phyloP scores from a whole-genome alignment of 2,888 invertebrate species.

The Ectropis crepuscularia region DNA sequence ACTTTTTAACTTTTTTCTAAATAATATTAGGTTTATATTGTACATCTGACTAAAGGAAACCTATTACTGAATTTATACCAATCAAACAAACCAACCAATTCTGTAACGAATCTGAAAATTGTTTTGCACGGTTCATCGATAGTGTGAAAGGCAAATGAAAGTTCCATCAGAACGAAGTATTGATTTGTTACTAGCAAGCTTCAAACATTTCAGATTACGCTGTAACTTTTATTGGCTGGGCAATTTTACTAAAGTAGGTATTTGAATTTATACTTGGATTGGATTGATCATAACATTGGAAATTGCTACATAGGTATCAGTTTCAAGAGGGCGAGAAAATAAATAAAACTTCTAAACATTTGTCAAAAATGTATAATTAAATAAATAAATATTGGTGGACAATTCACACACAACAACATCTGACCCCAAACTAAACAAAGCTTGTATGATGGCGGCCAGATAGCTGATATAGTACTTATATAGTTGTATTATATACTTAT shows the following conservation, averaged over 20 bases:
- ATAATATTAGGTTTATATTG: background rate
- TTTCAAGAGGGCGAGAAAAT: background rate
- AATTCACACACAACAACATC: too few relatives aligned
- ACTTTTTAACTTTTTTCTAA: background rate
- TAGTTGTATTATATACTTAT: too few relatives aligned
- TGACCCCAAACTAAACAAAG: too few relatives aligned
- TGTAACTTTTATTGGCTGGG: background rate
- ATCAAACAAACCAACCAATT: slow-evolving; percentile 29
- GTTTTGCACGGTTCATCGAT: slow-evolving; percentile 19
- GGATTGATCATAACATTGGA: too few relatives aligned
- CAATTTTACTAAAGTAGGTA: background rate
- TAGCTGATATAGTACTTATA: too few relatives aligned
- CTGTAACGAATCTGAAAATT: slow-evolving; percentile 29
- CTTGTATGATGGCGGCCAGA: too few relatives aligned
- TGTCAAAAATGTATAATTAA: too few relatives aligned
- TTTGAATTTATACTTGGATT: background rate
- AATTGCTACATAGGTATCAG: too few relatives aligned
- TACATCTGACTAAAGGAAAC: slow-evolving; percentile 18
- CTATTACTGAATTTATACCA: slow-evolving; percentile 32
- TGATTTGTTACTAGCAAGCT: slow-evolving; percentile 12
- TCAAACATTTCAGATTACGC: background rate
- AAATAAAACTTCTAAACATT: background rate
- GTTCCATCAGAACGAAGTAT: slow-evolving; percentile 4
- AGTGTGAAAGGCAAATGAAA: slow-evolving; percentile 23
- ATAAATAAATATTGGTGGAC: too few relatives aligned